Conservation (phyloP, 2,888 invertebrate species). For the Chesias legatella region DNA sequence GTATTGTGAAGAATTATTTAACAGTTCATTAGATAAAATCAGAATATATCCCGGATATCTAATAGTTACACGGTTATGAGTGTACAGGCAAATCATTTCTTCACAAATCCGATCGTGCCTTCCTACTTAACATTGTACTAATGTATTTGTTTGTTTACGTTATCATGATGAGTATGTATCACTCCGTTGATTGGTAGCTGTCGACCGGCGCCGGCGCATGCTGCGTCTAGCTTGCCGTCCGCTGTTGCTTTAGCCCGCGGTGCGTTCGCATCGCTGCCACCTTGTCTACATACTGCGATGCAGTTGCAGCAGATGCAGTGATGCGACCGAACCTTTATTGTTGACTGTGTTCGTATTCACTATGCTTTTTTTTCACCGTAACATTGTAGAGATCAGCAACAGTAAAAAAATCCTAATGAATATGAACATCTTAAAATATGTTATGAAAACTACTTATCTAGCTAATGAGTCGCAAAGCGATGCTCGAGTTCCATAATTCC, state of each 20-base stretch:
- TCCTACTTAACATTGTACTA: slow-evolving; percentile 47
- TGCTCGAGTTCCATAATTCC: slow-evolving; percentile 28
- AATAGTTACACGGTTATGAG: no score
- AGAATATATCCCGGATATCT: neutral
- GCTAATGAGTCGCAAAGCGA: slow-evolving; percentile 26
- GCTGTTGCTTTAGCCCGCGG: slow-evolving; percentile 14
- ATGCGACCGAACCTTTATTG: slow-evolving; percentile 1
- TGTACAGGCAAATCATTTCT: slow-evolving; percentile 2
- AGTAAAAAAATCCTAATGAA: slow-evolving; percentile 21
- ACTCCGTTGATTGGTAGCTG: slow-evolving; percentile 55
- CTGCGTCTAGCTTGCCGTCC: slow-evolving; percentile 28
- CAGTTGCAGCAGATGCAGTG: no score
- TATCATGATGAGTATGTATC: slow-evolving; percentile 35
- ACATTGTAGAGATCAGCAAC: slow-evolving; percentile 4
- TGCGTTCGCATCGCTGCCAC: neutral
- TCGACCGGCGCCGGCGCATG: slow-evolving; percentile 33
- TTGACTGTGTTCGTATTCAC: slow-evolving; percentile 17
- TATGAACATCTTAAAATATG: slow-evolving; percentile 19
- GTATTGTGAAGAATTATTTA: slow-evolving; percentile 10
- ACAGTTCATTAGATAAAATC: neutral
- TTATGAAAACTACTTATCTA: slow-evolving; percentile 20
- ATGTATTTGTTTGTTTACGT: slow-evolving; percentile 53
- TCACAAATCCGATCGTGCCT: slow-evolving; percentile 45
- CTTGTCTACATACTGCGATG: no score
- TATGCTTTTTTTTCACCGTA: slow-evolving; percentile 15